Conservation (phyloP, 2,888 invertebrate genomes). For the Nomada lathburiana region DNA sequence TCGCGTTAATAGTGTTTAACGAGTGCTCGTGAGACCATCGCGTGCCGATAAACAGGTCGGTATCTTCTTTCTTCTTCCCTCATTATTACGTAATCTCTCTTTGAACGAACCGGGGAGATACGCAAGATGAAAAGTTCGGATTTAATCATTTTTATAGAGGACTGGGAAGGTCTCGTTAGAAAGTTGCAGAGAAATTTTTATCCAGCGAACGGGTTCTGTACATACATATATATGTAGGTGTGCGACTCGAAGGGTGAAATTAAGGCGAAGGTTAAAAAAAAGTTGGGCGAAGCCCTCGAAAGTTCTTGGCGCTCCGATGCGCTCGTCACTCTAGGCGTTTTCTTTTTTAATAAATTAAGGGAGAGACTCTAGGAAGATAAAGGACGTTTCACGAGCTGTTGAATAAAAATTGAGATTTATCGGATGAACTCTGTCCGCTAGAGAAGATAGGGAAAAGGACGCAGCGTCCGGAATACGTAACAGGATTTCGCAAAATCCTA, state of each 20-base stretch:
- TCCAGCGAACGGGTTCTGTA: not conserved
- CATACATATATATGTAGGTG: not conserved
- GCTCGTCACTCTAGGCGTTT: not conserved
- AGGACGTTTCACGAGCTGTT: slow-evolving; percentile 36
- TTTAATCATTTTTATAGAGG: slow-evolving; percentile 49
- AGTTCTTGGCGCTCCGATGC: slow-evolving; percentile 11
- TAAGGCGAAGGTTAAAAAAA: slow-evolving; percentile 50
- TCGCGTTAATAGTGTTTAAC: slow-evolving; percentile 51
- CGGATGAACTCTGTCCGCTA: slow-evolving; percentile 23
- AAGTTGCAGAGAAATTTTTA: slow-evolving; percentile 32
- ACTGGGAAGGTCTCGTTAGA: slow-evolving; percentile 9
- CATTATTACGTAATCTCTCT: slow-evolving; percentile 27
- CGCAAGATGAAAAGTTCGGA: not conserved
- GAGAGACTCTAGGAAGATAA: slow-evolving; percentile 29
- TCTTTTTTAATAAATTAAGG: slow-evolving; percentile 38
- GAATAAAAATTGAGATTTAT: slow-evolving; percentile 57
- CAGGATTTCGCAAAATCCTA: not conserved
- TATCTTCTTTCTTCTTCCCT: not conserved
- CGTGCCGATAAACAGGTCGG: slow-evolving; percentile 10
- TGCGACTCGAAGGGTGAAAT: slow-evolving; percentile 5
- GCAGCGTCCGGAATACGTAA: slow-evolving; percentile 26
- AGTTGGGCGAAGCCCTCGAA: slow-evolving; percentile 20
- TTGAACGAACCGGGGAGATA: not conserved
- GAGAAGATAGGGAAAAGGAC: slow-evolving; percentile 4
- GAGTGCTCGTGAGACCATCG: slow-evolving; percentile 24